Evolutionary conservation across 2,797 vertebrate species (phyloP), one percentile per base, ranked within the genome.

Genomic region (Lutjanus argentimaculatus): DNA sequence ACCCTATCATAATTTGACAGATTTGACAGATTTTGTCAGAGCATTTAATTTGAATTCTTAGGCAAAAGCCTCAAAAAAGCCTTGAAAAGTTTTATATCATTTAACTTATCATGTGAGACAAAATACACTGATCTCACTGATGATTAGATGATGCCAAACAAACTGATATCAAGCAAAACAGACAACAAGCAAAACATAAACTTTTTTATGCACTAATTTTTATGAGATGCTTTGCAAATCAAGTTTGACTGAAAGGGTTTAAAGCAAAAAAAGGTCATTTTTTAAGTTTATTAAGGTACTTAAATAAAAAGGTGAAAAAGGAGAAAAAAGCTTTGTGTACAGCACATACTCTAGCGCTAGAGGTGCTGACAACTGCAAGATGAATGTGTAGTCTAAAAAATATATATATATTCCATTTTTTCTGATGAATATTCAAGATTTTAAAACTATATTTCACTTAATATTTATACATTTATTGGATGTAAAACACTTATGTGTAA

Each of bases 61-160:
- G 6, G 30, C 30, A 36, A 36, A 36, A 36, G 30, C 4, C 4
- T 36, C 30, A 36, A 6, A 36, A 36, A 36, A 36, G 30, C 30
- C 30, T 36, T 36, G 30, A 2, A 36, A 36, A 6, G 30, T 16
- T 43, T 45, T 11, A 52, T 81, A 66, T 57, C 49, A 51, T 42
- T 70, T 17, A 30, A 71, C 19, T 53, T 40, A 5, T 63, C 2
- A 2, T 51, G 69, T 40, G 46, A 25, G 3, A 36, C 15, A 52
- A 21, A 61, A 56, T 59, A 45, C 8, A 52, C 12, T 43, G 1
- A 66, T 59, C 17, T 56, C 9, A 4, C 10, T 19, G 22, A 66
- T 61, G 55, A 12, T 16, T 70, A 55, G 9, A 56, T 64, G 43
- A 9, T 42, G 53, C 6, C 14, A 71, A 63, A 36, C 68, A 58